A percentile compares a stretch with the other conserved stretches of the same genome.
Conservation (phyloP, 1,140 invertebrate species). For the Drosophila truncata region DNA sequence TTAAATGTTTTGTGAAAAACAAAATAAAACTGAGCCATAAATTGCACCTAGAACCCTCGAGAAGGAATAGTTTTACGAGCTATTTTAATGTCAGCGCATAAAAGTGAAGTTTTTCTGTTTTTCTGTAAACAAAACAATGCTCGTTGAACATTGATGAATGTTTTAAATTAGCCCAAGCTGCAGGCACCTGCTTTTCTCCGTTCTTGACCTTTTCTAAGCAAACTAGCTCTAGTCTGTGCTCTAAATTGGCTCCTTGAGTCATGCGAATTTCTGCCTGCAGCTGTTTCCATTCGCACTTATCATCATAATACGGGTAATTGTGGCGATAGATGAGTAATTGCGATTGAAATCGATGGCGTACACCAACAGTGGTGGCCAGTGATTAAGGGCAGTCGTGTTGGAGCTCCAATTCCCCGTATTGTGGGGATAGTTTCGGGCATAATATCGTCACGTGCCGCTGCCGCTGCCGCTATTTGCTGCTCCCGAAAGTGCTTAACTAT, state of each 20-base stretch:
- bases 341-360: slow-evolving; percentile 32
- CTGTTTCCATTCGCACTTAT: slow-evolving; percentile 47
- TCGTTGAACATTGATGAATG: slow-evolving; percentile 11
- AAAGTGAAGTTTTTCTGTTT: slow-evolving; percentile 6
- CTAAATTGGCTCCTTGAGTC: slow-evolving; percentile 36
- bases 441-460: slow-evolving; percentile 49
- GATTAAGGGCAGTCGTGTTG: slow-evolving; percentile 35
- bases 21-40: background rate
- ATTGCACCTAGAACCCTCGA: too few species aligned
- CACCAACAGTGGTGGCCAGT: slow-evolving; percentile 40
- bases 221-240: slow-evolving; percentile 13
- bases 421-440: slow-evolving; percentile 38
- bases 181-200: slow-evolving; percentile 5
- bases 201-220: slow-evolving; percentile 29
- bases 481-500: slow-evolving; percentile 38
- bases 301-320: slow-evolving; percentile 39
- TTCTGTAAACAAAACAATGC: slow-evolving; percentile 5
- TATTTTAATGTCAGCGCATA: background rate
- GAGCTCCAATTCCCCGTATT: slow-evolving; percentile 26
- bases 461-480: slow-evolving; percentile 11
- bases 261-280: slow-evolving; percentile 25
- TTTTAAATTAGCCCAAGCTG: slow-evolving; percentile 4
- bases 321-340: slow-evolving; percentile 49
- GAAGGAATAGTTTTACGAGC: slow-evolving; percentile 1
- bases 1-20: background rate